These are phyloP conservation scores for Phortica variegata DNA, from an alignment of 1,140 invertebrate species.

Conservation along the genomic window DNA sequence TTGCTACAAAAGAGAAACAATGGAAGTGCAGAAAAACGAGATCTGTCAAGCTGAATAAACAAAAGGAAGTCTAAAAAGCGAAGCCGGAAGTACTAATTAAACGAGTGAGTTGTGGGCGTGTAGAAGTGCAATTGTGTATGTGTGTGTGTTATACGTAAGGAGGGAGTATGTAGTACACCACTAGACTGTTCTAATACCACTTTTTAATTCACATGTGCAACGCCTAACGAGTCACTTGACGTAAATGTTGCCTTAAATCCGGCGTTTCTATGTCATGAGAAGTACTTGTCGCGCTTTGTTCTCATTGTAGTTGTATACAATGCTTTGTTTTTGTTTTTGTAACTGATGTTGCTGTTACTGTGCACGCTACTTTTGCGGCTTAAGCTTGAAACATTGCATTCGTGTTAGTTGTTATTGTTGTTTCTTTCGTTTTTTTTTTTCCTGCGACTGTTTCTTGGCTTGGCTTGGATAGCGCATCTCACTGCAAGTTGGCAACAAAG, in stretches of 20 bases:
- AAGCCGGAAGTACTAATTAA: conserved; percentile 48
- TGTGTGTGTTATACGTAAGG: neutral
- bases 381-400: conserved; percentile 52
- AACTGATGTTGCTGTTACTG: conserved; percentile 2
- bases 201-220: too few species aligned
- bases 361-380: conserved; percentile 26
- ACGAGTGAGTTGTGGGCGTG: conserved; percentile 31
- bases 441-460: conserved; percentile 8
- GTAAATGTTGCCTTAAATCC: conserved; percentile 52
- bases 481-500: conserved; percentile 54
- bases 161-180: conserved; percentile 14
- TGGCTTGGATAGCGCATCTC: conserved; percentile 45
- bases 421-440: conserved; percentile 10
- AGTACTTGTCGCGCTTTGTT: conserved; percentile 2
- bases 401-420: conserved; percentile 33
- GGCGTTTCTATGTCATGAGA: conserved; percentile 21
- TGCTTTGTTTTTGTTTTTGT: conserved; percentile 7
- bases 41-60: conserved; percentile 26
- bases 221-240: conserved; percentile 43
- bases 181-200: too few species aligned
- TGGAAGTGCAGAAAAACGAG: conserved; percentile 1
- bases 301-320: conserved; percentile 4
- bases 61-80: conserved; percentile 34
- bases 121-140: neutral
- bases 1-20: neutral